Evolutionary conservation across 2,113 vertebrate species (phyloP).

Genomic region (Neomonachus schauinslandi): DNA sequence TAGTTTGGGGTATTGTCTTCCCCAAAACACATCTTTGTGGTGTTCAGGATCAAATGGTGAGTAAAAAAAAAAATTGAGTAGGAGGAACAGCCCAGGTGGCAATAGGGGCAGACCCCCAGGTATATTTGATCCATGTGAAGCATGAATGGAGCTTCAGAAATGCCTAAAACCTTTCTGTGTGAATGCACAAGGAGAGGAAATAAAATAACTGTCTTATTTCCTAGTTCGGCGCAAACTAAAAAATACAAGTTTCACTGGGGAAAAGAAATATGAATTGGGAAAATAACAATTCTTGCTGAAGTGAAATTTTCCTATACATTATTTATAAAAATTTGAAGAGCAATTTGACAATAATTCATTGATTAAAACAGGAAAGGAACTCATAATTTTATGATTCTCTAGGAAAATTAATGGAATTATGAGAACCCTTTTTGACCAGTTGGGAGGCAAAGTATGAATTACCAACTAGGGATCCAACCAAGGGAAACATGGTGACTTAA

Average conservation of each 20-base stretch:
- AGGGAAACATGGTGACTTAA: background rate
- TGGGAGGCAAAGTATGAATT: background rate
- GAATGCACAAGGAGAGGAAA: background rate
- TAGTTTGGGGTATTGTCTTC: background rate
- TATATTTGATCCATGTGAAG: background rate
- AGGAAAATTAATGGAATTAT: background rate
- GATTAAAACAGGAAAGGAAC: background rate
- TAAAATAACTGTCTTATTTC: background rate
- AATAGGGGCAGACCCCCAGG: background rate
- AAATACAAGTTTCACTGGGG: background rate
- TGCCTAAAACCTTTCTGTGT: background rate
- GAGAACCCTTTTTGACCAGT: background rate
- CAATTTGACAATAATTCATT: background rate
- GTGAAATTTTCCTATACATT: background rate
- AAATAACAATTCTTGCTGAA: background rate
- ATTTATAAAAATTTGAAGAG: background rate
- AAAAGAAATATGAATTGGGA: background rate
- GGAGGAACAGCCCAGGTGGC: background rate
- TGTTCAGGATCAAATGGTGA: background rate
- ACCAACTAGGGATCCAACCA: background rate
- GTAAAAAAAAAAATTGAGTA: background rate
- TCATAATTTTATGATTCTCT: background rate
- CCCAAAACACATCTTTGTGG: background rate
- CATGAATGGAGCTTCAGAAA: background rate
- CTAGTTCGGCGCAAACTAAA: background rate